Evolutionary conservation across 2,113 vertebrate genomes (phyloP).

Genomic region (Coracopsis vasa): DNA sequence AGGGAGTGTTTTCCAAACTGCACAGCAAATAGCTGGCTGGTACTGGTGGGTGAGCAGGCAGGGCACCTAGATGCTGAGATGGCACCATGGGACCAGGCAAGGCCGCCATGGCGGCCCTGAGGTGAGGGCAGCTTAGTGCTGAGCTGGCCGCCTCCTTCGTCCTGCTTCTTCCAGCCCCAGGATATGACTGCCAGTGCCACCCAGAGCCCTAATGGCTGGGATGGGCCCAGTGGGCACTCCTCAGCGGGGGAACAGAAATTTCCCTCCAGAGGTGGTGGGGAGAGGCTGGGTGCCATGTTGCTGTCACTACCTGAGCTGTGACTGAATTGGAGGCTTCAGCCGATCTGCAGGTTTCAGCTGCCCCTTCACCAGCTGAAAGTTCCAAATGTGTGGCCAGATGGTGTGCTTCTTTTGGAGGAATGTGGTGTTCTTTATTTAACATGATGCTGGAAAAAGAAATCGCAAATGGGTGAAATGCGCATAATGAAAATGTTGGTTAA

Average conservation of each 20-base stretch:
- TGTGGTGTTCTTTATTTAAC: accelerated
- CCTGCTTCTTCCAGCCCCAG: too few species aligned
- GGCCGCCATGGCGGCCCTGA: accelerated
- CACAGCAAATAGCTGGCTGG: not conserved
- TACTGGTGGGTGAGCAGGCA: not conserved
- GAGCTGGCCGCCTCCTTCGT: accelerated
- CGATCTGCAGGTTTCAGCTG: not conserved
- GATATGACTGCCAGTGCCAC: accelerated
- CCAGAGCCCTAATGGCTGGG: too few species aligned
- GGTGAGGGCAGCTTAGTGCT: accelerated
- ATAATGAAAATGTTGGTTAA: accelerated
- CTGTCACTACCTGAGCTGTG: accelerated
- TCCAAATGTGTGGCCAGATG: accelerated
- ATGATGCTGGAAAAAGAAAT: not conserved
- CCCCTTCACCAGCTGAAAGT: not conserved
- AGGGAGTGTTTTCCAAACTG: accelerated
- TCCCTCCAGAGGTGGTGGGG: accelerated
- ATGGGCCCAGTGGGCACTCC: too few species aligned
- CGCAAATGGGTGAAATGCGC: not conserved
- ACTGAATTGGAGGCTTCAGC: not conserved
- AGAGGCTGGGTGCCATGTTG: accelerated
- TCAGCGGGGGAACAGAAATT: accelerated
- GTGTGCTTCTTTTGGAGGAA: not conserved
- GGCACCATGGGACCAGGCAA: accelerated
- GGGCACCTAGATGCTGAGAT: not conserved